Evolutionary conservation across 2,888 invertebrate genomes (phyloP), one percentile per base, ranked within the genome.

Genomic region (Agapostemon virescens): DNA sequence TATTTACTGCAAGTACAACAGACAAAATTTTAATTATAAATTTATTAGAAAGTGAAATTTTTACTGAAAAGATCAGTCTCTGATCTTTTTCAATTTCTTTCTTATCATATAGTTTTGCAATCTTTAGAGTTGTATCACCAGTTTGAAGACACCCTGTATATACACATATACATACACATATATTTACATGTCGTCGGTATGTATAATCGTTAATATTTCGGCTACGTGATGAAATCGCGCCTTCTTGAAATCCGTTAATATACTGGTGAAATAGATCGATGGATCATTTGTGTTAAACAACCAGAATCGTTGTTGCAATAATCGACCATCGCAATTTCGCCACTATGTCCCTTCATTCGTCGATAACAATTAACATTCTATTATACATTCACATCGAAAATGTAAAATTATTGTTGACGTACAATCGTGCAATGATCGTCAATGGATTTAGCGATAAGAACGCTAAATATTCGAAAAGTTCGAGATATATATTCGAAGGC

Each of bases 201-300:
- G 72, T 82, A 74, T 81, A 84, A 79, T 85, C 72, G 66, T 67
- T 74, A 80, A 82, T 78, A 69, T n/a, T 82, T 80, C 71, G 72
- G 78, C 70, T 83, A 86, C 83, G 77, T 74, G 75, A 69, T 73
- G 72, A 83, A 82, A 82, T 68, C 76, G 45, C 66, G 69, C 55
- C 58, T 82, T 79, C 52, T 61, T 81, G 74, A 79, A 79, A 84
- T 80, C 80, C 74, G 78, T 83, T 61, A 33, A 75, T 74, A 30
- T 49, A 63, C 64, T 61, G 45, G n/a, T 69, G 45, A 38, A 66
- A 64, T 40, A 63, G 66, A 64, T 33, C 74, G 64, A 82, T 61
- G 61, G 55, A 63, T 52, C 17, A 30, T 72, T 55, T 55, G 64
- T 55, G 17, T 79, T 17, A n/a, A 58, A 64, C 38, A 70, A 73